Percentiles rank a stretch among this genome's conserved stretches.
Evolutionary conservation across 1,140 invertebrate species (phyloP).

Genomic region (Drosophila kikkawai): DNA sequence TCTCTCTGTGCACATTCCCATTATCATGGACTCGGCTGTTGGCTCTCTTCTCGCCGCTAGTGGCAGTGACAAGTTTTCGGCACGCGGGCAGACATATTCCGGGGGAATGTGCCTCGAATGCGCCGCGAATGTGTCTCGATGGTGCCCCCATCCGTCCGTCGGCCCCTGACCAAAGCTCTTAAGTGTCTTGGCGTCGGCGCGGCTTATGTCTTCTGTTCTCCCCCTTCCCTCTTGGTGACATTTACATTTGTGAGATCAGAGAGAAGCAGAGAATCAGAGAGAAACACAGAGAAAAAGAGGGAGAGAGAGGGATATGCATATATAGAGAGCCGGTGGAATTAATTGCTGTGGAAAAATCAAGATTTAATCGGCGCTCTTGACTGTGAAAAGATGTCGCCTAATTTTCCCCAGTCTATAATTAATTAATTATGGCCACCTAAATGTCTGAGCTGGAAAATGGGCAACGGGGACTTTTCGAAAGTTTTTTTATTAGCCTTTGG

Average conservation of each 20-base stretch:
- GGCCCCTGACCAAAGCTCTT: conserved; percentile 73
- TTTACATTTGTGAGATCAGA: conserved; percentile 75
- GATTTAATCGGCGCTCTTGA: conserved; percentile 56
- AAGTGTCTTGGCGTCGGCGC: conserved; percentile 80
- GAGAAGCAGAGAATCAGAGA: conserved; percentile 31
- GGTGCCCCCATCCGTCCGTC: conserved; percentile 18
- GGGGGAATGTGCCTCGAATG: conserved; percentile 60
- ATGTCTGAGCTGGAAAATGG: conserved; percentile 16
- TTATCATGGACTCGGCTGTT: conserved; percentile 9
- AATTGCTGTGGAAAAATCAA: conserved; percentile 78
- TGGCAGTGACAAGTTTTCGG: conserved; percentile 81
- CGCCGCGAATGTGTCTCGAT: conserved; percentile 25
- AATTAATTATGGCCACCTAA: conserved; percentile 70
- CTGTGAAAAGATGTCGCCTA: conserved; percentile 80
- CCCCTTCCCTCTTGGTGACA: conserved; percentile 43
- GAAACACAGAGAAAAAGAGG: conserved; percentile 15
- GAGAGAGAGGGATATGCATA: conserved; percentile 7
- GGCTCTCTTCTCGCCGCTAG: conserved; percentile 11
- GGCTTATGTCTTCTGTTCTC: conserved; percentile 65
- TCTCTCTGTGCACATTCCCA: conserved; percentile 7
- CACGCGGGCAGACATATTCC: conserved; percentile 83
- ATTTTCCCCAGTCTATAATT: conserved; percentile 71
- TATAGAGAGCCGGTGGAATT: conserved; percentile 47
- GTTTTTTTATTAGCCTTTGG: conserved; percentile 58
- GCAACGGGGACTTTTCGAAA: conserved; percentile 38